These are phyloP conservation scores for Parazoanthus atlanticus DNA, from an alignment of 92 coral and sea anemone species.

Conservation along the genomic window DNA sequence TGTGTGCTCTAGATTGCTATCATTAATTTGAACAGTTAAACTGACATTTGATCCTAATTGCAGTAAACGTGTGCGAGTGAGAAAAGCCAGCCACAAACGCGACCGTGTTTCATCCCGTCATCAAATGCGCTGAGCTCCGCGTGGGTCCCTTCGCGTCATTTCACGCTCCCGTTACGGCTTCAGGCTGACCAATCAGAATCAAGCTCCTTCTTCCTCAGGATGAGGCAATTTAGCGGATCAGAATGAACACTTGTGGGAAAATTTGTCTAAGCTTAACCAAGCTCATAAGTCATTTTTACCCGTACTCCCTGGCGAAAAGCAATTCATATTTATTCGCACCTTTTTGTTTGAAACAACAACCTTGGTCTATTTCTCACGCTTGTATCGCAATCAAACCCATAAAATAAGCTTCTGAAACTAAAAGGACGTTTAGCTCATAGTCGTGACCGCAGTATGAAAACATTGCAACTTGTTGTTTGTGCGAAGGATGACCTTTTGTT, in stretches of 20 bases:
- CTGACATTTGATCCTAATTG: slow-evolving; percentile 69
- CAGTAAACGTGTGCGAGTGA: slow-evolving; percentile 38
- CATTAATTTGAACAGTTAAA: slow-evolving; percentile 69
- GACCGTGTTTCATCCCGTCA: slow-evolving; percentile 37
- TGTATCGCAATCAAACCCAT: background rate
- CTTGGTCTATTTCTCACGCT: background rate
- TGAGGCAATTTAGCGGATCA: slow-evolving; percentile 36
- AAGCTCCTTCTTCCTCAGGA: slow-evolving; percentile 4
- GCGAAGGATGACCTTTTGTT: slow-evolving; percentile 33
- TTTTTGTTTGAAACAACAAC: background rate
- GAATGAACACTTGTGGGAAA: slow-evolving; percentile 23
- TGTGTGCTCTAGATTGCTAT: slow-evolving; percentile 45
- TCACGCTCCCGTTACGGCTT: slow-evolving; percentile 15
- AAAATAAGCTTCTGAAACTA: background rate
- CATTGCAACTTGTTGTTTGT: slow-evolving; percentile 5
- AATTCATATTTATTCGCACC: background rate
- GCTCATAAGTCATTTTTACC: slow-evolving; percentile 2
- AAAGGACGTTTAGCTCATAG: background rate
- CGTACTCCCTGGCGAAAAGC: background rate
- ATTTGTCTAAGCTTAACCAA: slow-evolving; percentile 6
- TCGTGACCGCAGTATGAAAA: slow-evolving; percentile 30
- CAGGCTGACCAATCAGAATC: slow-evolving; percentile 25
- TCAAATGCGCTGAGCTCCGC: slow-evolving; percentile 29
- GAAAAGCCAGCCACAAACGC: background rate
- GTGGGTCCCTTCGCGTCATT: slow-evolving; percentile 33